Conservation (phyloP, 2,888 invertebrate genomes). For the Tolmerus cingulatus region DNA sequence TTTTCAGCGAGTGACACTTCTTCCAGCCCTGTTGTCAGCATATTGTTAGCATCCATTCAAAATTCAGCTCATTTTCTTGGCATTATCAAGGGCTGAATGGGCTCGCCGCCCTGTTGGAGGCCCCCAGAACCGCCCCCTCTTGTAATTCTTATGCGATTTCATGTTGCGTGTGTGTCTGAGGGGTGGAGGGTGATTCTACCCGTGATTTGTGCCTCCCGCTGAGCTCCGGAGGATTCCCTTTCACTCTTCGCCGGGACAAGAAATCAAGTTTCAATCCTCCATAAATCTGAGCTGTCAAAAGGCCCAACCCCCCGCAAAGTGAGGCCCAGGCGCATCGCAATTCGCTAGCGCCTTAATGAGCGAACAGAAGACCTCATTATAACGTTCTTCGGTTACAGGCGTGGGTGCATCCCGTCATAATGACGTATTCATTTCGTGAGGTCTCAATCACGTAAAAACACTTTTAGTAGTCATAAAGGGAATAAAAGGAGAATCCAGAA, state of each 20-base stretch:
- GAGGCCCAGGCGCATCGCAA: neutral
- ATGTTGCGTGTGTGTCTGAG: too few species aligned
- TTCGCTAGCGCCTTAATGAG: neutral
- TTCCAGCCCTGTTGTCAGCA: neutral
- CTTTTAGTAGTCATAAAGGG: neutral
- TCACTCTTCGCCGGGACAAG: neutral
- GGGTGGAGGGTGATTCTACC: too few species aligned
- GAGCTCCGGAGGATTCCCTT: neutral
- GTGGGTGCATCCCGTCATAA: neutral
- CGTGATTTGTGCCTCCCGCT: neutral
- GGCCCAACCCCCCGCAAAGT: neutral
- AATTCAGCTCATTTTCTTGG: conserved; percentile 10
- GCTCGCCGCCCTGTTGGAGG: neutral
- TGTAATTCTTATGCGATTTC: too few species aligned
- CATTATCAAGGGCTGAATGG: conserved; percentile 10
- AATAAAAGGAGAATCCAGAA: neutral
- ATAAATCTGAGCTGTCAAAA: conserved; percentile 13
- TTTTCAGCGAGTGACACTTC: neutral
- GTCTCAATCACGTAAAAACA: conserved; percentile 11
- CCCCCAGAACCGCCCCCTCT: too few species aligned
- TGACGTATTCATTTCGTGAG: conserved; percentile 14
- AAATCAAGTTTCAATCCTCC: conserved; percentile 8
- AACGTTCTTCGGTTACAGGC: neutral
- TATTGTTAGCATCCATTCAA: conserved; percentile 23
- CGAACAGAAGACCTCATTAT: conserved; percentile 26